Conservation (phyloP, 2,113 vertebrate species). For the Cairina moschata region DNA sequence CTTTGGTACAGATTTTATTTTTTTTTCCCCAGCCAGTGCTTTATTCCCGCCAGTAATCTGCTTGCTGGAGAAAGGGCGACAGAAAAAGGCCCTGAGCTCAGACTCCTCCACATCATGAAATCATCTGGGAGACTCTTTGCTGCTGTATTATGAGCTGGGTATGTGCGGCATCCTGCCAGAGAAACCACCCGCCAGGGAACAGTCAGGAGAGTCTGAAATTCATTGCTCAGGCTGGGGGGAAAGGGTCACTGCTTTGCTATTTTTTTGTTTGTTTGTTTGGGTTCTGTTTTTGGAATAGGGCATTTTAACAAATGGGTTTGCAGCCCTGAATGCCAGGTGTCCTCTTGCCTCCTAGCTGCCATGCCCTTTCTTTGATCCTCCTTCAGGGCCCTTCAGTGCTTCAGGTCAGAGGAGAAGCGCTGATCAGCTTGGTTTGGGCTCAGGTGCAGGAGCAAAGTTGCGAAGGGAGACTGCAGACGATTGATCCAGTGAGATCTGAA, state of each 20-base stretch:
- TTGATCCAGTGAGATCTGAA: conserved; percentile 25
- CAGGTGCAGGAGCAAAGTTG: neutral
- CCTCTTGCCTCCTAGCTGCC: neutral
- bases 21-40: rapidly evolving
- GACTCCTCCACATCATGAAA: neutral
- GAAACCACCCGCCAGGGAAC: neutral
- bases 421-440: neutral
- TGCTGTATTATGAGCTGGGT: neutral
- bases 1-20: neutral
- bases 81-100: neutral
- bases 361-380: neutral
- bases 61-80: neutral
- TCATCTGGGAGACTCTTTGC: neutral
- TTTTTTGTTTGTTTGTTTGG: neutral
- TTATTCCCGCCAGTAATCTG: neutral
- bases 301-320: conserved; percentile 26
- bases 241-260: neutral
- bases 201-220: neutral
- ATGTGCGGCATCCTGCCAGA: neutral
- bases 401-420: neutral
- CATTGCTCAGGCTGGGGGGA: neutral
- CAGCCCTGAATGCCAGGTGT: neutral
- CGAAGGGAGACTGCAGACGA: neutral
- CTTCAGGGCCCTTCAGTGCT: neutral
- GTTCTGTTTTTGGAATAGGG: neutral